Conservation (phyloP, 2,888 invertebrate species). For the Apamea crenata region DNA sequence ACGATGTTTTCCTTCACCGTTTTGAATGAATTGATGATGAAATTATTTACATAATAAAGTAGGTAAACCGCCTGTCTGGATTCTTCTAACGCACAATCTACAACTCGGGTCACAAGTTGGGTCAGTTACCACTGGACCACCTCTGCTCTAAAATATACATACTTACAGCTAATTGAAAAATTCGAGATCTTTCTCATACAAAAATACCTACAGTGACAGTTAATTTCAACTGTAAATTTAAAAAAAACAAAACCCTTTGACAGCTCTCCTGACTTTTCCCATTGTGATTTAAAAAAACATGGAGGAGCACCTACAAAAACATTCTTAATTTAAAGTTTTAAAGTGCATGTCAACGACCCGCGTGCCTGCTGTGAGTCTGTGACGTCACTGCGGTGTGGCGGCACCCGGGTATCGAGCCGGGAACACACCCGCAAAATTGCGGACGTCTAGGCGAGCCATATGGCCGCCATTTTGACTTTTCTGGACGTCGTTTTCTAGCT, state of each 20-base stretch:
- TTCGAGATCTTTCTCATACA: too few species aligned
- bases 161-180: background rate
- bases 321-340: constrained; percentile 47
- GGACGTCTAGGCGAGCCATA: constrained; percentile 11
- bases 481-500: constrained; percentile 5
- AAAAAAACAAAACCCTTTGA: constrained; percentile 10
- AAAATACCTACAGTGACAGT: background rate
- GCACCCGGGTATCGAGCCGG: constrained; percentile 45
- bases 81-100: too few species aligned
- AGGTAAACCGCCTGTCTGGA: background rate
- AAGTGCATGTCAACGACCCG: constrained; percentile 65
- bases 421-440: constrained; percentile 59
- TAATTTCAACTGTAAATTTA: background rate
- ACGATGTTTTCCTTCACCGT: too few species aligned
- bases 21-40: too few species aligned
- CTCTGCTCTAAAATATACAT: background rate
- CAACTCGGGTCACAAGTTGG: too few species aligned
- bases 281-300: constrained; percentile 25
- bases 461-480: constrained; percentile 33
- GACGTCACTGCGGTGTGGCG: constrained; percentile 57
- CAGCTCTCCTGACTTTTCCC: too few species aligned
- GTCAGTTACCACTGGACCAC: too few species aligned
- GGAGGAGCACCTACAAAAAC: constrained; percentile 48
- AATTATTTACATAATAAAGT: background rate
- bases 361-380: constrained; percentile 46